Conservation (phyloP, 2,888 invertebrate species). For the Eudemis profundana region DNA sequence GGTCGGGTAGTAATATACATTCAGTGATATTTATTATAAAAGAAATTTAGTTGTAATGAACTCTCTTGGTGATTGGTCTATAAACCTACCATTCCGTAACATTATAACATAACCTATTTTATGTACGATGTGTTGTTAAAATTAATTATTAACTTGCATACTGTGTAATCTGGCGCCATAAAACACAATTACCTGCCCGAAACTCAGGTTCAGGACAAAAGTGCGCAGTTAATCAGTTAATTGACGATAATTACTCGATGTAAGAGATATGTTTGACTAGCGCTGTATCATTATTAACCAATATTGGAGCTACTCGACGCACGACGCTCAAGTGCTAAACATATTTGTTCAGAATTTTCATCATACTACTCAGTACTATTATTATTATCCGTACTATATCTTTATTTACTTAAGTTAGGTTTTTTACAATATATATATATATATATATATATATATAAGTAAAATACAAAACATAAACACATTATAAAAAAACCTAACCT, state of each 20-base stretch:
- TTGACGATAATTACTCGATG: slow-evolving; percentile 53
- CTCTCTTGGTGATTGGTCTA: no score
- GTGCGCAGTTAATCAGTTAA: neutral
- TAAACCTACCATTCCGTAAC: no score
- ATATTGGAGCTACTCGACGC: slow-evolving; percentile 59
- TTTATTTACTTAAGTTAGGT: no score
- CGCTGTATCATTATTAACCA: slow-evolving; percentile 61
- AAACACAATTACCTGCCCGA: neutral
- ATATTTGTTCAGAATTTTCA: slow-evolving; percentile 59
- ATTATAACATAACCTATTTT: no score
- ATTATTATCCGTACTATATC: no score
- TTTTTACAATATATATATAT: no score
- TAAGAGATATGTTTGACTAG: slow-evolving; percentile 55
- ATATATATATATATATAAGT: no score
- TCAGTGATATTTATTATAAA: no score
- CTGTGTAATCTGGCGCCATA: neutral
- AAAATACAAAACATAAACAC: no score
- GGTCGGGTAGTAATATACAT: no score
- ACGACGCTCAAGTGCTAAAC: slow-evolving; percentile 57
- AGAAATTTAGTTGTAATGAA: no score
- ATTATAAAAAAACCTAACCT: no score
- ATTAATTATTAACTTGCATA: neutral
- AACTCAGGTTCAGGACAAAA: neutral
- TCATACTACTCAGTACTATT: slow-evolving; percentile 49
- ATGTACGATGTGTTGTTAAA: neutral